A percentile compares a stretch with the other conserved stretches of the same genome.
These are phyloP conservation scores for Chrysolina haemoptera DNA, from an alignment of 2,888 invertebrate genomes.

Conservation along the genomic window DNA sequence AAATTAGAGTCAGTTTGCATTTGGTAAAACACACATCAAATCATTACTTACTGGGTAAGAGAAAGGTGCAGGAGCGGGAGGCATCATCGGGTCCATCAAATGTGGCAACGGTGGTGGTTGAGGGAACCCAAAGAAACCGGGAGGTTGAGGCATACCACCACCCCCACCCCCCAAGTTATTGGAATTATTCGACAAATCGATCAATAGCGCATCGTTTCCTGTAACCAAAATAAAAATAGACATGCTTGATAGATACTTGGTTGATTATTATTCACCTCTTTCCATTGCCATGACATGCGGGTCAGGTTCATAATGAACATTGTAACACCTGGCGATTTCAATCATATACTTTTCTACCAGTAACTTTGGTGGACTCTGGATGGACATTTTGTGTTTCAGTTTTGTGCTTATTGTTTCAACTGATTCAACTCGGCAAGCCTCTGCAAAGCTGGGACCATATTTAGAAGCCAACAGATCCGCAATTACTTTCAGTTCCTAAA, in stretches of 20 bases:
- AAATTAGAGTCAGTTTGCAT: not conserved
- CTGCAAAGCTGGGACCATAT: constrained; percentile 95
- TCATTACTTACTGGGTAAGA: constrained; percentile 75
- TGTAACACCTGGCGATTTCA: constrained; percentile 96
- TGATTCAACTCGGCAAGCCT: constrained; percentile 87
- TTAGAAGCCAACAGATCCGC: constrained; percentile 91
- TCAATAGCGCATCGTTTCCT: constrained; percentile 76
- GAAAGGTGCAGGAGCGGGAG: constrained; percentile 72
- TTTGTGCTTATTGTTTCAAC: constrained; percentile 90
- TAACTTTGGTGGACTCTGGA: constrained; percentile 95
- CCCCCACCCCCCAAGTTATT: constrained; percentile 74
- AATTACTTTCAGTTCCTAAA: constrained; percentile 82
- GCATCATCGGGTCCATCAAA: constrained; percentile 67
- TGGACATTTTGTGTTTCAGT: constrained; percentile 92
- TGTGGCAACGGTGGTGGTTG: constrained; percentile 77
- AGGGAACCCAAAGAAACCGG: constrained; percentile 88
- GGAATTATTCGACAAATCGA: constrained; percentile 78
- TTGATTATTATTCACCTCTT: constrained; percentile 58
- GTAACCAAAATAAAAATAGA: constrained; percentile 33
- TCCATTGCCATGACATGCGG: constrained; percentile 90
- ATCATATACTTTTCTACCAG: constrained; percentile 95
- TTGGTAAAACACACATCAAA: not conserved
- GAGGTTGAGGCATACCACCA: constrained; percentile 77
- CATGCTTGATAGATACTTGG: constrained; percentile 4
- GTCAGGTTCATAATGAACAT: constrained; percentile 96